Evolutionary conservation across 2,888 invertebrate species (phyloP), one percentile per base, ranked within the genome.

Genomic region (Muschampia plurimacula): DNA sequence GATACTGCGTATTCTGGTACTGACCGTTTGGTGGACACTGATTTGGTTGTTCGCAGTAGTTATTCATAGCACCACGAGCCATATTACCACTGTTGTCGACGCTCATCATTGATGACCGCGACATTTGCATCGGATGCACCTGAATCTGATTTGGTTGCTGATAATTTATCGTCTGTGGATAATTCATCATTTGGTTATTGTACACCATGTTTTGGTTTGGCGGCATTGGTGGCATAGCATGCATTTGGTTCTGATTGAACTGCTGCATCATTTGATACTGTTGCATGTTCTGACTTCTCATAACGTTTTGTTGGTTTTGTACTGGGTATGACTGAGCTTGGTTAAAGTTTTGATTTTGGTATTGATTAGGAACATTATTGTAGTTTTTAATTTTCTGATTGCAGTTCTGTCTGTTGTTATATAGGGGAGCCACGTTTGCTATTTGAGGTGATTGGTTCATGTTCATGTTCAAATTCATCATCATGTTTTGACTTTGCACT

Each of bases 101-200:
- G 72, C 94, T 94, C 94, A 94, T 94, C 66, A 91, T 82, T 0
- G 94, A 94, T 2, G 93, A 93, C 73, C 93, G 87, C 0, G 93
- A 94, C 88, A 93, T 89, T 81, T 93, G 93, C 80, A 91, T 78
- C 1, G 86, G 89, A 79, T 93, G 88, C 82, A 91, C 89, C 74
- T 90, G 92, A 69, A 84, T 88, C 80, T 89, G 71, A 44, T 67
- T 66, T 60, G 28, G 91, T 75, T 86, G 89, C 0, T 82, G 80
- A 75, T 92, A 93, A 74, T 82, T 89, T 36, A 85, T 79, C 0
- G 83, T 84, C 78, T 90, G 93, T n/a, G 80, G 81, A 74, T 93
- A 93, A 71, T 88, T 89, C 78, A 89, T 83, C 77, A 89, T 84
- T 72, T 91, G 92, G 72, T 89, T 89, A 66, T 85, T 89, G 74